These are phyloP conservation scores for Abrostola tripartita DNA, from an alignment of 2,888 invertebrate genomes.

Conservation along the genomic window DNA sequence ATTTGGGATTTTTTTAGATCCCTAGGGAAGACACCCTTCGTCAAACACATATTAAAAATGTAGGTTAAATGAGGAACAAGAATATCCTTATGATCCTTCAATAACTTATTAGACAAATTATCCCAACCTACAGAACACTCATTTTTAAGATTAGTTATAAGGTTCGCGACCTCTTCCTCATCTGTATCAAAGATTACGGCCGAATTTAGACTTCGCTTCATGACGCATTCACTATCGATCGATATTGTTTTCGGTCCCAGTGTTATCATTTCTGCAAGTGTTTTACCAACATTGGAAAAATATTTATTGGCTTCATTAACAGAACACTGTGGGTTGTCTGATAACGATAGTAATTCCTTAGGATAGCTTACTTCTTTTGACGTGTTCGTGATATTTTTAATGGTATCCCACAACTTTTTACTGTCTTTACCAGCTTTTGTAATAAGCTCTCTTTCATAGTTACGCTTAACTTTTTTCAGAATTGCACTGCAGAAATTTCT, in stretches of 20 bases:
- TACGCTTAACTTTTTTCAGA: not conserved
- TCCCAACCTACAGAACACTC: not conserved
- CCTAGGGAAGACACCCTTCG: not conserved
- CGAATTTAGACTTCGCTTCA: not conserved
- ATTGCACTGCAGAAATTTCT: conserved; percentile 6
- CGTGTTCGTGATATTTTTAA: conserved; percentile 1
- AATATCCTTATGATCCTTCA: not conserved
- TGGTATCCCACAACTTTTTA: conserved; percentile 6
- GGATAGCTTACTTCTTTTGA: not conserved
- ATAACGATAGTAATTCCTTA: not conserved
- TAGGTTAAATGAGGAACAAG: not conserved
- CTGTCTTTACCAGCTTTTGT: conserved; percentile 4
- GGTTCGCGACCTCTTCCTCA: not conserved
- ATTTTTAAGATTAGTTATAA: not conserved
- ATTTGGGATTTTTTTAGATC: not conserved
- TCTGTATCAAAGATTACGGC: not conserved
- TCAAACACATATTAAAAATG: not conserved
- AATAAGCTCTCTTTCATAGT: not conserved
- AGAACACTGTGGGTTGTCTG: not conserved
- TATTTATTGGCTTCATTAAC: not conserved
- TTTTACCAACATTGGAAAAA: not conserved
- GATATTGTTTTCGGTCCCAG: not conserved
- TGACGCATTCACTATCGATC: too few relatives aligned
- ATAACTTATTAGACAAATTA: not conserved
- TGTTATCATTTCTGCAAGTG: not conserved